phyloP scores from a whole-genome alignment of 2,797 vertebrate species.

The Arctocebus calabarensis region DNA sequence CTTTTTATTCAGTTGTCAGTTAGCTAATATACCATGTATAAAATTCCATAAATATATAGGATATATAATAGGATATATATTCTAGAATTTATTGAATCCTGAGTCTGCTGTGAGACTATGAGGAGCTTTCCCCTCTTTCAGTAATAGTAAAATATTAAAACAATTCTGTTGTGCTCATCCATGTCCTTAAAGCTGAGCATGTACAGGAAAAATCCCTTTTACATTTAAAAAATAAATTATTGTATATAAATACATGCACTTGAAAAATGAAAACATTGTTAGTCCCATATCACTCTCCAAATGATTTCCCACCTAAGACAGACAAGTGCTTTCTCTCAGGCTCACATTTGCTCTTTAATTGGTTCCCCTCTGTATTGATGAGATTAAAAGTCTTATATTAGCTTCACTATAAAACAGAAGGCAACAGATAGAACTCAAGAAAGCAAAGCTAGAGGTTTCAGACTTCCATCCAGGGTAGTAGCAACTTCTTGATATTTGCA shows the following conservation, averaged over 20 bases:
- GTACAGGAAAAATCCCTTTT: not conserved
- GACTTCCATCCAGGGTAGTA: not conserved
- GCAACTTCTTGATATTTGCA: not conserved
- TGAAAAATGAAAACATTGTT: not conserved
- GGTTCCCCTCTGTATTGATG: not conserved
- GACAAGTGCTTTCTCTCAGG: not conserved
- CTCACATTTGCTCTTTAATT: not conserved
- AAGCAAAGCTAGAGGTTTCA: not conserved
- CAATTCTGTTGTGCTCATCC: not conserved
- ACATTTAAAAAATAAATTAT: not conserved
- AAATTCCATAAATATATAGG: conserved; percentile 35
- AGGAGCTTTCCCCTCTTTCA: not conserved
- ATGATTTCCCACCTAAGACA: not conserved
- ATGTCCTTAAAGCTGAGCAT: not conserved
- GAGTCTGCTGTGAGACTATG: not conserved
- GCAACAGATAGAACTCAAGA: not conserved
- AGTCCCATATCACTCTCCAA: not conserved
- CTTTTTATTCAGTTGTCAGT: not conserved
- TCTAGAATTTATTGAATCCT: not conserved
- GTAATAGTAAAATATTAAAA: conserved; percentile 2
- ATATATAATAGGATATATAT: not conserved
- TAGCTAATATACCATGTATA: not conserved
- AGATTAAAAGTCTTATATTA: not conserved
- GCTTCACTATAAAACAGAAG: not conserved
- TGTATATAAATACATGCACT: not conserved